These are phyloP conservation scores for Meles meles DNA, from an alignment of 2,113 vertebrate species.

Conservation along the genomic window DNA sequence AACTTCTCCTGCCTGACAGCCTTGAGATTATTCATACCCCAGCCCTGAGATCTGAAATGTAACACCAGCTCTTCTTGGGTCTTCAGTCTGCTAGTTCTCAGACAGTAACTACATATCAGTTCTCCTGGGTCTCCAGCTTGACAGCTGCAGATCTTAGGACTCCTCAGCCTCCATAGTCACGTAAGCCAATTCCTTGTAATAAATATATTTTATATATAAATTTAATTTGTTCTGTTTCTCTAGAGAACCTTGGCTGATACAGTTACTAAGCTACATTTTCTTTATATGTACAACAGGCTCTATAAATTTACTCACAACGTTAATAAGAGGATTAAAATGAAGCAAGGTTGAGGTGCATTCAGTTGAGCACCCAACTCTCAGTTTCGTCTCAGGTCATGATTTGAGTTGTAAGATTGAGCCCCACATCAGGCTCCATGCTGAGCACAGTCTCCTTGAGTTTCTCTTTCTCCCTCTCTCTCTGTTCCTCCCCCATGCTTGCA, in stretches of 20 bases:
- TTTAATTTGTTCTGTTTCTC: not conserved
- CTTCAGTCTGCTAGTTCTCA: not conserved
- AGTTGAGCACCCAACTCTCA: not conserved
- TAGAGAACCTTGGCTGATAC: not conserved
- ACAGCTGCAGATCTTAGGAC: not conserved
- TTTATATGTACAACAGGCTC: not conserved
- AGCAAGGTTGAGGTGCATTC: not conserved
- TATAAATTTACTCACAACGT: not conserved
- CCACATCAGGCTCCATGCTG: not conserved
- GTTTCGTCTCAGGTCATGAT: not conserved
- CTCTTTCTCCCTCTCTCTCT: too few species aligned
- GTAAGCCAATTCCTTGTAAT: not conserved
- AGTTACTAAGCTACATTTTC: not conserved
- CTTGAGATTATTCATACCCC: not conserved
- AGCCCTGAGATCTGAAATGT: not conserved
- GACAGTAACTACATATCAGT: accelerated
- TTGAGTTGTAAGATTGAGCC: not conserved
- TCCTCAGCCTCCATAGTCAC: not conserved
- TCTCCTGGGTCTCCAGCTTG: not conserved
- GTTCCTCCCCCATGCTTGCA: not conserved
- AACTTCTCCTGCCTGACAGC: not conserved
- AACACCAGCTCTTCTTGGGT: not conserved
- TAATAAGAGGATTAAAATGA: not conserved
- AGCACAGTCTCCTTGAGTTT: not conserved
- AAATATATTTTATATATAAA: not conserved